These are phyloP conservation scores for Pristionchus maxplancki DNA, from an alignment of 2,888 invertebrate species.

Conservation along the genomic window DNA sequence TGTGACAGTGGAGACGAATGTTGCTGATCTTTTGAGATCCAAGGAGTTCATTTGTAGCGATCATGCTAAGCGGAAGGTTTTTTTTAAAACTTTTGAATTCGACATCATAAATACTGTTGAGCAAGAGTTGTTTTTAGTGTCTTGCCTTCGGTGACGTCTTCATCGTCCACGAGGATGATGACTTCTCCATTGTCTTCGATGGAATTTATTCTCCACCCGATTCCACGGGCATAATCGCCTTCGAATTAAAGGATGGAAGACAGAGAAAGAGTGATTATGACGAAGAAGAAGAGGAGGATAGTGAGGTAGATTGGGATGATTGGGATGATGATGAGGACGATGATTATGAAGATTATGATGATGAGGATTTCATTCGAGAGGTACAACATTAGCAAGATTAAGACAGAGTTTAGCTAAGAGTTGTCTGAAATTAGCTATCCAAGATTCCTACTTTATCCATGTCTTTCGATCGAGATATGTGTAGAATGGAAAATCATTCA, in stretches of 20 bases:
- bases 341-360: background rate
- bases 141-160: background rate
- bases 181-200: background rate
- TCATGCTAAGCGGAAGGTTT: background rate
- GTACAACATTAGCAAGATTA: no score
- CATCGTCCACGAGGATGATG: background rate
- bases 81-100: background rate
- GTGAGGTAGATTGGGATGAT: background rate
- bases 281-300: background rate
- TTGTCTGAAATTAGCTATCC: no score
- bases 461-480: no score
- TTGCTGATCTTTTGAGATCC: background rate
- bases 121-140: no score
- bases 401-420: no score
- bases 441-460: no score
- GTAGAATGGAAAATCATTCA: no score
- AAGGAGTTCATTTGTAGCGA: background rate
- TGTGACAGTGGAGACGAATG: background rate
- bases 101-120: no score
- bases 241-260: background rate
- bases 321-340: background rate
- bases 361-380: no score
- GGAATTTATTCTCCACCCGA: background rate
- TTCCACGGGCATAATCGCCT: background rate
- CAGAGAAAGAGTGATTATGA: no score